Conservation (phyloP, 2,888 invertebrate genomes). For the Euzophera pinguis region DNA sequence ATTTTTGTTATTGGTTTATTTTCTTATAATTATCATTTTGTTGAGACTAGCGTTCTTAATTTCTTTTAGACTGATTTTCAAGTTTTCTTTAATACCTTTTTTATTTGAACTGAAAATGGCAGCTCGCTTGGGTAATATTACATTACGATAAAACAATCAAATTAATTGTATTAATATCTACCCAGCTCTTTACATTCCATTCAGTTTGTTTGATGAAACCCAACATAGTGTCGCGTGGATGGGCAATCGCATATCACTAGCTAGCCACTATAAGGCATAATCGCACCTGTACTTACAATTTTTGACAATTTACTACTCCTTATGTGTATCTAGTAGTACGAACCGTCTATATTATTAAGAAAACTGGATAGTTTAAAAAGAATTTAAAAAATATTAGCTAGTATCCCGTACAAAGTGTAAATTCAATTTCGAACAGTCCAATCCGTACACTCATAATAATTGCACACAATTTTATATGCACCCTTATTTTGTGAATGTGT, state of each 20-base stretch:
- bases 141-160: not conserved
- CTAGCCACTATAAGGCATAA: slow-evolving; percentile 41
- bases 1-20: slow-evolving; percentile 30
- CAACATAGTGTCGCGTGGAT: slow-evolving; percentile 11
- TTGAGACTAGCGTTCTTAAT: slow-evolving; percentile 5
- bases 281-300: slow-evolving; percentile 40
- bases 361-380: not conserved
- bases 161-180: not conserved
- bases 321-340: slow-evolving; percentile 28
- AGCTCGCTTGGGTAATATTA: not conserved
- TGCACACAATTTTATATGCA: slow-evolving; percentile 27
- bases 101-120: not conserved
- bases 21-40: slow-evolving; percentile 14
- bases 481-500: slow-evolving; percentile 31
- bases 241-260: slow-evolving; percentile 54
- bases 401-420: not conserved
- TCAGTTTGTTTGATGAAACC: slow-evolving; percentile 15
- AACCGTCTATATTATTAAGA: slow-evolving; percentile 12
- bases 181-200: slow-evolving; percentile 24
- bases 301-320: slow-evolving; percentile 23
- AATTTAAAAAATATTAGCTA: not conserved
- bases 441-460: slow-evolving; percentile 21
- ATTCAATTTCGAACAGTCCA: not conserved
- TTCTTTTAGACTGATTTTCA: not conserved
- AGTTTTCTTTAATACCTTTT: not conserved